Percentiles rank a stretch among this genome's conserved stretches.
These are phyloP conservation scores for Azorinus chamasolen DNA, from an alignment of 2,888 invertebrate genomes.

Conservation along the genomic window DNA sequence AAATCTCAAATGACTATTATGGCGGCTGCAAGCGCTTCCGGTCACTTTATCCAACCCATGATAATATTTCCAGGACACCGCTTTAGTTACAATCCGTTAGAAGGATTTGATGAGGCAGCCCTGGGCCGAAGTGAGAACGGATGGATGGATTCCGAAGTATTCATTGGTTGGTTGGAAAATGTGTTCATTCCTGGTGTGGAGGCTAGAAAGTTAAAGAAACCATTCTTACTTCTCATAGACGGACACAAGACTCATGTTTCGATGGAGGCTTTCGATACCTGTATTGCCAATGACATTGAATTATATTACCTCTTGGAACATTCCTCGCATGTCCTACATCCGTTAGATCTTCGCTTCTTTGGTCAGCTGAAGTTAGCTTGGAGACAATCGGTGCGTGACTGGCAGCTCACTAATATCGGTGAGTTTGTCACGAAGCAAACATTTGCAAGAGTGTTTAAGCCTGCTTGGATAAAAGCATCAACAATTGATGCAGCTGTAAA, in stretches of 20 bases:
- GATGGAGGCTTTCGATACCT: conserved; percentile 37
- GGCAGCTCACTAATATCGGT: conserved; percentile 29
- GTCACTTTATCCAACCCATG: conserved; percentile 26
- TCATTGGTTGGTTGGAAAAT: conserved; percentile 27
- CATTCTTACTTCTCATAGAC: conserved; percentile 44
- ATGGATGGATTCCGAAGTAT: conserved; percentile 42
- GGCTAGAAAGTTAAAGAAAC: conserved; percentile 13
- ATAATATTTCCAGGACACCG: conserved; percentile 42
- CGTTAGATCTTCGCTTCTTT: conserved; percentile 54
- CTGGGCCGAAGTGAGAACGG: conserved; percentile 23
- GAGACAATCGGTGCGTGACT: conserved; percentile 37
- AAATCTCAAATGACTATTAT: conserved; percentile 55
- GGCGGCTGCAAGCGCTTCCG: conserved; percentile 30
- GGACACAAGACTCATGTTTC: conserved; percentile 55
- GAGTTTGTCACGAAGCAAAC: conserved; percentile 42
- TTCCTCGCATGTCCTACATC: conserved; percentile 53
- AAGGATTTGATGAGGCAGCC: conserved; percentile 40
- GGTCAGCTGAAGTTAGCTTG: conserved; percentile 49
- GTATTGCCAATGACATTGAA: conserved; percentile 33
- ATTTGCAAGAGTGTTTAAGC: conserved; percentile 47
- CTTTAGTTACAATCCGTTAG: conserved; percentile 27
- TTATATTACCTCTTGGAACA: conserved; percentile 57
- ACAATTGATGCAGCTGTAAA: conserved; percentile 43
- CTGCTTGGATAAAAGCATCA: conserved; percentile 37
- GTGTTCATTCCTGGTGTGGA: conserved; percentile 30